Base-by-base conservation (phyloP, 2,797 vertebrate genomes). In the Pipistrellus pygmaeus region DNA sequence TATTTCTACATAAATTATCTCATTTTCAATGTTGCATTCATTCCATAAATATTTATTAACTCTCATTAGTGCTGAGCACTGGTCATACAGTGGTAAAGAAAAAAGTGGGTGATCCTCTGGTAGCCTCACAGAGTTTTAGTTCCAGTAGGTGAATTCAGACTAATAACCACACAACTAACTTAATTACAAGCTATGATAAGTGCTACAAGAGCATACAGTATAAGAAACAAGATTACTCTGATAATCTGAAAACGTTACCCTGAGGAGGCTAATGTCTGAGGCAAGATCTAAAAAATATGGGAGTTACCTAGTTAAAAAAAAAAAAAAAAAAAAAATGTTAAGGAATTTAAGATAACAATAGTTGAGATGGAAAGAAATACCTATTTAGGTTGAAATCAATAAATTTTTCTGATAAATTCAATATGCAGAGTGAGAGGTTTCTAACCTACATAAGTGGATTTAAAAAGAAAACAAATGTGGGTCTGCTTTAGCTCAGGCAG, bases 1-100 rank as follows among this genome's bases (percentile, higher is more conserved):
- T 71, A 93, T 88, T 94, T 57, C 66, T 72, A 95, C 21, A 82
- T 48, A 95, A 91, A 88, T 93, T 53, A 90, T 60, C 25, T 95
- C 38, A 95, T 91, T 94, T 89, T 90, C 64, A 85, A 72, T 85
- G 48, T 5, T 72, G 94, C 48, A 73, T 80, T 91, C 71, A 92
- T 89, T 73, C 48, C 44, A 85, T 84, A 92, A 94, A 87, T 68
- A 95, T 83, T 86, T 88, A 92, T 69, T 85, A 90, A 60, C 25
- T 92, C 71, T 93, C 78, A n/a, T 91, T 76, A 85, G 57, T 66
- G 92, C 3, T 44, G 13, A 93, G 38, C 15, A 87, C 53, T 69
- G 66, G 46, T 90, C 38, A 75, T 46, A 93, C 4, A 53, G 23
- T 18, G 73, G 30, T 72, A 75, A 90, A 81, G 71, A 89, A 94